Evolutionary conservation across 1,140 invertebrate species (phyloP).

Genomic region (Drosophila kurseongensis): DNA sequence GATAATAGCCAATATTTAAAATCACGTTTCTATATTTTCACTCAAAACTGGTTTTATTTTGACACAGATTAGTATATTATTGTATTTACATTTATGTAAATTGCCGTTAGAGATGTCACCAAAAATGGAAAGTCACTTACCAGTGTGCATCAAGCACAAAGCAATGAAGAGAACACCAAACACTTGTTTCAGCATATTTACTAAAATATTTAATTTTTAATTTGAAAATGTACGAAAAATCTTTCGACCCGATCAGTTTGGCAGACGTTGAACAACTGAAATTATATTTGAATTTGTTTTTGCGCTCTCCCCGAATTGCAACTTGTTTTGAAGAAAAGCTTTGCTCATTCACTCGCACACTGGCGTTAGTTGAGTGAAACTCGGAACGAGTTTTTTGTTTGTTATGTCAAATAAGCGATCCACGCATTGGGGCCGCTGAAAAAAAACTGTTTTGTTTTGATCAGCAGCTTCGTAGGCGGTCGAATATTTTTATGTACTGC

Average conservation of each 20-base stretch:
- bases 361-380: slow-evolving; percentile 58
- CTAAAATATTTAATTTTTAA: not conserved
- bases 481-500: slow-evolving; percentile 9
- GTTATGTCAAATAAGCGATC: slow-evolving; percentile 23
- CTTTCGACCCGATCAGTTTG: slow-evolving; percentile 33
- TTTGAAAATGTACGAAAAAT: not conserved
- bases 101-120: not conserved
- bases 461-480: slow-evolving; percentile 55
- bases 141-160: slow-evolving; percentile 62
- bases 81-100: not conserved
- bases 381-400: slow-evolving; percentile 58
- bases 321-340: slow-evolving; percentile 39
- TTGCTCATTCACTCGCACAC: slow-evolving; percentile 24
- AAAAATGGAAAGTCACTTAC: slow-evolving; percentile 39
- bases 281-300: slow-evolving; percentile 35
- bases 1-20: not conserved
- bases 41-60: slow-evolving; percentile 48
- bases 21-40: slow-evolving; percentile 9
- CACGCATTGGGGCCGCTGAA: slow-evolving; percentile 30
- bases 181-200: slow-evolving; percentile 65
- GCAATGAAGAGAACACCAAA: slow-evolving; percentile 54
- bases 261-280: slow-evolving; percentile 63
- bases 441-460: slow-evolving; percentile 75
- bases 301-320: not conserved
- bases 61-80: slow-evolving; percentile 9